Percentiles rank a stretch among this genome's conserved stretches.
These are phyloP conservation scores for Trypoxylon attenuatum DNA, from an alignment of 2,888 invertebrate genomes.

Conservation along the genomic window DNA sequence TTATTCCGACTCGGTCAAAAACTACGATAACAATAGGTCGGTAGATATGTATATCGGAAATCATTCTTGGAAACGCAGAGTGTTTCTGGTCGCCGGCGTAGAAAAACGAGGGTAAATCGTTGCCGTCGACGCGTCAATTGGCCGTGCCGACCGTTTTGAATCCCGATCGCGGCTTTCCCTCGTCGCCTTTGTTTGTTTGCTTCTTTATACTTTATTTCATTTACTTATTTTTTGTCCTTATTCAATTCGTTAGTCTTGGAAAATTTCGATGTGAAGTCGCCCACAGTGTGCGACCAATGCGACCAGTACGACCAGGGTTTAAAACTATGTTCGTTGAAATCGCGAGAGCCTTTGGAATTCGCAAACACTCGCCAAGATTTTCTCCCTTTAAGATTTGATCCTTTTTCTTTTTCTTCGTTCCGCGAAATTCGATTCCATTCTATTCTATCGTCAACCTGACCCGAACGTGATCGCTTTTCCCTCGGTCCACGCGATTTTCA, in stretches of 20 bases:
- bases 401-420: too few relatives aligned
- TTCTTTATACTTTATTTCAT: too few relatives aligned
- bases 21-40: constrained; percentile 73
- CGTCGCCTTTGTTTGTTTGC: not conserved
- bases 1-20: constrained; percentile 73
- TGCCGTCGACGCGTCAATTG: constrained; percentile 24
- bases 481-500: not conserved
- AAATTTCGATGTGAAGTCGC: constrained; percentile 51
- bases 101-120: constrained; percentile 39
- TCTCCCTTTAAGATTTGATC: too few relatives aligned
- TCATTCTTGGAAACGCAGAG: constrained; percentile 48
- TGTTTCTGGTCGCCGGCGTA: constrained; percentile 38
- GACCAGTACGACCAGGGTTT: constrained; percentile 13
- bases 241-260: constrained; percentile 20
- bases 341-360: constrained; percentile 16
- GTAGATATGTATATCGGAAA: constrained; percentile 73
- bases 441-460: constrained; percentile 29
- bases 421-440: constrained; percentile 29
- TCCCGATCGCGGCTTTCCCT: constrained; percentile 15
- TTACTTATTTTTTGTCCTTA: not conserved
- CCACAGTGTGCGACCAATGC: constrained; percentile 16
- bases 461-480: constrained; percentile 30
- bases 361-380: constrained; percentile 1
- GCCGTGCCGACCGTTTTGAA: constrained; percentile 11
- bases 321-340: constrained; percentile 31